These are phyloP conservation scores for Erythrocercus mccallii DNA, from an alignment of 2,113 vertebrate species.

Conservation along the genomic window DNA sequence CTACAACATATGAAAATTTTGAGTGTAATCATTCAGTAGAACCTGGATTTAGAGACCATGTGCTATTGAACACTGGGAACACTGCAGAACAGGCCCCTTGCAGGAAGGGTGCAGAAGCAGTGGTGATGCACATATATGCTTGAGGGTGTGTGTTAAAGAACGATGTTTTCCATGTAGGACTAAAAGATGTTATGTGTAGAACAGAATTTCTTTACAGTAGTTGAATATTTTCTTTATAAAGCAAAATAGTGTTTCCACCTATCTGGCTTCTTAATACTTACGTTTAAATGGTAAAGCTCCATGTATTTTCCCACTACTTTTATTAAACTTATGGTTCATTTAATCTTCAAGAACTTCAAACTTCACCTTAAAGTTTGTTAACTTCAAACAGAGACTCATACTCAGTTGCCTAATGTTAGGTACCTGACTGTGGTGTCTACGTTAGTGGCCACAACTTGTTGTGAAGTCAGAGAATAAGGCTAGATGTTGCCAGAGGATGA, in stretches of 20 bases:
- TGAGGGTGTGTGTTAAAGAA: rapidly evolving
- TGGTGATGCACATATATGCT: neutral
- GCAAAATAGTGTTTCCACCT: neutral
- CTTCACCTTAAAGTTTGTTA: neutral
- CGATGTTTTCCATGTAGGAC: neutral
- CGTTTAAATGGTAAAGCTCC: neutral
- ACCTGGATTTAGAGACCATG: neutral
- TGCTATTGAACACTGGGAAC: neutral
- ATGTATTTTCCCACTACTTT: neutral
- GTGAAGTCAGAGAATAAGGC: neutral
- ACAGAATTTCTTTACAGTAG: neutral
- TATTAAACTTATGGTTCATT: neutral
- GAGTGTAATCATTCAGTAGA: neutral
- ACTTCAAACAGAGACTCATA: neutral
- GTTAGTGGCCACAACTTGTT: rapidly evolving
- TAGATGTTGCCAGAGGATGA: neutral
- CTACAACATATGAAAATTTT: neutral
- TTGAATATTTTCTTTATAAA: neutral
- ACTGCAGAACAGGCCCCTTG: neutral
- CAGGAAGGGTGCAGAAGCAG: neutral
- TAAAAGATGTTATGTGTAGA: neutral
- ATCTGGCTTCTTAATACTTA: neutral
- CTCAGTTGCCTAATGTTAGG: neutral
- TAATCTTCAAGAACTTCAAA: neutral
- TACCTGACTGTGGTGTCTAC: neutral